Evolutionary conservation across 1,140 invertebrate genomes (phyloP), one percentile per base, ranked within the genome.

Genomic region (Mycetomoellerius zeteki): DNA sequence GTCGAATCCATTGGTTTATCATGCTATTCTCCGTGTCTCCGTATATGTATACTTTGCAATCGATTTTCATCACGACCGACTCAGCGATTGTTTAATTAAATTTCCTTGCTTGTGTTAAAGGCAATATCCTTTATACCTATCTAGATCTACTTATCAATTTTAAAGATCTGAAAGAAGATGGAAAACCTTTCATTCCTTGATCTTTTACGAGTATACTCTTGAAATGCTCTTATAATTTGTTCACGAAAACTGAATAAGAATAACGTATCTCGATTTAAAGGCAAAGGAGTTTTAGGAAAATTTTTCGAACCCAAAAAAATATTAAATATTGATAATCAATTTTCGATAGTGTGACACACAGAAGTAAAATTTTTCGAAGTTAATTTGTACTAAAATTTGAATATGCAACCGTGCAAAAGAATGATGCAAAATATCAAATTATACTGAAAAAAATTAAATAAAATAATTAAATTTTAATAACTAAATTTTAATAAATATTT

Each of bases 1-100:
- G n/a, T 50, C 19, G 21, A 54, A 19, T 16, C 10, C 16, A 69
- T 75, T 62, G 37, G 27, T 75, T 84, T 73, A 84, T 84, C 54
- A 50, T 47, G 5, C 0, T 69, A 43, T 69, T 37, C 16, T 65
- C 24, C 4, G n/a, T 54, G 47, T n/a, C 21, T 4, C 14, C n/a
- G 1, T 12, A 10, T 30, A n/a, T 7, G 10, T 10, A 2, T 43
- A 43, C 27, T 21, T 24, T 16, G 8, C 7, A 50, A 21, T 73
- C 12, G 37, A 21, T 47, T 84, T 62, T 60, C 16, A 75, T 73
- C 24, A 8, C n/a, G 14, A n/a, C 27, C 47, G 19, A 47, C 19
- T 60, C 19, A 47, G 24, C 54, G 0, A 84, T 75, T 60, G 30
- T 47, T 58, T 33, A 60, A 73, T 60, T 12, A 58, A 75, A 75